phyloP scores from a whole-genome alignment of 2,888 invertebrate species.

The Enoplolaimus lenunculus region DNA sequence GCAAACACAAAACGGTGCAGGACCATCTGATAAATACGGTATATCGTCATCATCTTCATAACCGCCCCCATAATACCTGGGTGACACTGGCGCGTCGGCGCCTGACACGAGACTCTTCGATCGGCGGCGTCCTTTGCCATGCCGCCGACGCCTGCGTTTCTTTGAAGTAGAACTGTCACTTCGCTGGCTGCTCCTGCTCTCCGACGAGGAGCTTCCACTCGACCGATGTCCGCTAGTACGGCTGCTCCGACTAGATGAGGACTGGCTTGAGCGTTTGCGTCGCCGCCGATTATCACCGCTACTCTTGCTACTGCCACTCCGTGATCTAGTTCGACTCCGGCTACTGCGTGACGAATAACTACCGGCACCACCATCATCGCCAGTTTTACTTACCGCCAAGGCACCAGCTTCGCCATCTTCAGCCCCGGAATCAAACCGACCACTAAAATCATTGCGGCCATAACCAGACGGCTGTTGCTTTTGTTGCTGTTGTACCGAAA shows the following conservation, averaged over 20 bases:
- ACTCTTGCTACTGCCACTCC: not conserved
- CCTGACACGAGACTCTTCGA: too few relatives aligned
- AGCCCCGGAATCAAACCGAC: not conserved
- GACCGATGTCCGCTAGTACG: not conserved
- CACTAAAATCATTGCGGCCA: not conserved
- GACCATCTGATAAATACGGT: too few relatives aligned
- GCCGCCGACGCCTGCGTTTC: too few relatives aligned
- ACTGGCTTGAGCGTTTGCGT: too few relatives aligned
- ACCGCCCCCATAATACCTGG: too few relatives aligned
- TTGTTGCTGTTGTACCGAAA: not conserved
- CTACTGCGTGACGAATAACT: not conserved
- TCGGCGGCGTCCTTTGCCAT: too few relatives aligned
- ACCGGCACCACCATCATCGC: not conserved
- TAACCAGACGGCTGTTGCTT: not conserved
- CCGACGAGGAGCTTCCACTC: not conserved
- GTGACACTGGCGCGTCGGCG: too few relatives aligned
- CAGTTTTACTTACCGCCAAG: too few relatives aligned
- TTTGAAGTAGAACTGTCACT: too few relatives aligned
- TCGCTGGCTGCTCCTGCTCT: too few relatives aligned
- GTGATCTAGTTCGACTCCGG: not conserved
- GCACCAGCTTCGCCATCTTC: not conserved
- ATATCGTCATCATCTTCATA: too few relatives aligned
- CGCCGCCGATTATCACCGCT: not conserved
- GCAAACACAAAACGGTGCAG: too few relatives aligned
- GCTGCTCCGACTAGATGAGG: not conserved